A percentile compares a stretch with the other conserved stretches of the same genome.
Evolutionary conservation across 2,888 invertebrate species (phyloP).

Genomic region (Xanthorhoe spadicearia): DNA sequence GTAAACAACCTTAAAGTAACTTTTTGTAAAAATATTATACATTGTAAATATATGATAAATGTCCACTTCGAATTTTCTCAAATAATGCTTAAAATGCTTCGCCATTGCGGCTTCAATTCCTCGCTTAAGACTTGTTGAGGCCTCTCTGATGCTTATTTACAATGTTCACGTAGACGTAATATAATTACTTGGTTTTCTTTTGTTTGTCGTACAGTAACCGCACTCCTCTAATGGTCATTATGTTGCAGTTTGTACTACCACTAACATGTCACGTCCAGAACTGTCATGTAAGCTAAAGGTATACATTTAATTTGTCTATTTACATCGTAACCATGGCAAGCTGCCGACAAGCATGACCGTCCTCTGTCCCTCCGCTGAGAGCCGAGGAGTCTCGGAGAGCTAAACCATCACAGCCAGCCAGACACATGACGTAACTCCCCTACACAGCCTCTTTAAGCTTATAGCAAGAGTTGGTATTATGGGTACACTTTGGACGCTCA

Average conservation of each 20-base stretch:
- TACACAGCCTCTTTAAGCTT: conserved; percentile 82
- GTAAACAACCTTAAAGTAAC: not conserved
- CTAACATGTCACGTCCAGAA: conserved; percentile 85
- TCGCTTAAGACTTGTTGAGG: conserved; percentile 80
- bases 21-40: not conserved
- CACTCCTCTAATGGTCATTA: conserved; percentile 84
- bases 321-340: conserved; percentile 77
- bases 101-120: conserved; percentile 80
- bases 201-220: conserved; percentile 85
- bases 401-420: conserved; percentile 71
- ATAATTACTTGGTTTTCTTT: conserved; percentile 81
- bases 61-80: conserved; percentile 71
- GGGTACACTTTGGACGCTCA: conserved; percentile 84
- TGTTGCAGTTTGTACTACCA: conserved; percentile 85
- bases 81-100: conserved; percentile 77
- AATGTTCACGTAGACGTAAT: conserved; percentile 83
- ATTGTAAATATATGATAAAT: conserved; percentile 4
- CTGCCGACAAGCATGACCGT: conserved; percentile 77
- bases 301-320: conserved; percentile 82
- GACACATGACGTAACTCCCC: conserved; percentile 76
- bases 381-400: conserved; percentile 54
- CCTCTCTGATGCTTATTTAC: conserved; percentile 80
- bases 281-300: conserved; percentile 85
- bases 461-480: conserved; percentile 82
- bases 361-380: conserved; percentile 66